Evolutionary conservation across 2,113 vertebrate genomes (phyloP), one percentile per base, ranked within the genome.

Genomic region (Syngnathus scovelli): DNA sequence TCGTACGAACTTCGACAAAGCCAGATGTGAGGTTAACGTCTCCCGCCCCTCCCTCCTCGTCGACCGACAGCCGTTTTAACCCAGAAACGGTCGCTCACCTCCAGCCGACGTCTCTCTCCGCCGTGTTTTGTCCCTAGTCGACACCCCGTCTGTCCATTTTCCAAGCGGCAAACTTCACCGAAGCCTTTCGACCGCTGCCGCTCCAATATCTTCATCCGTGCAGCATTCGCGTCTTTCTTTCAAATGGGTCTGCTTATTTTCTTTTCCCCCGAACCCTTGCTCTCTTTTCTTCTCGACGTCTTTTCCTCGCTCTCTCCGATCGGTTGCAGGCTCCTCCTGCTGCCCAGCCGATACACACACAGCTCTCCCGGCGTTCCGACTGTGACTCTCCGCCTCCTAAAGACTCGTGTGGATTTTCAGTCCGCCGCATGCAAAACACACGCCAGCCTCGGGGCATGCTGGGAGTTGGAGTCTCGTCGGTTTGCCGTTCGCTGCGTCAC

Each of bases 381-480:
- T 62, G 61, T 69, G 77, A 78, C 83, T 88, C 89, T 77, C 89
- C 87, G 85, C 89, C 88, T 87, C 71, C 88, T 86, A 71, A 78
- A 79, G 84, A 68, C 73, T 79, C 68, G 78, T 16, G 27, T 7
- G 4, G 21, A 13, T 36, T 58, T 58, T 23, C 21, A 55, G 52
- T 55, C 55, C 27, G 7, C 13, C 80, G 83, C 87, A 83, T 77
- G 82, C 82, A 69, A 55, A 67, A 69, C 77, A 70, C 79, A 65
- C 70, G 63, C 64, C 10, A 37, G 43, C 43, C 80, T 82, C 80
- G 74, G 69, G 38, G 79, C 60, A 68, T 86, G 61, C 4, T 81
- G 90, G 90, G 89, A 89, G 7, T 12, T 86, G 69, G 21, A 80
- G 91, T 90, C 49, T 39, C 37, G 8, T 27, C 27, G 1, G 5